phyloP scores from a whole-genome alignment of 2,113 vertebrate genomes.

The Lophotis ruficrista region DNA sequence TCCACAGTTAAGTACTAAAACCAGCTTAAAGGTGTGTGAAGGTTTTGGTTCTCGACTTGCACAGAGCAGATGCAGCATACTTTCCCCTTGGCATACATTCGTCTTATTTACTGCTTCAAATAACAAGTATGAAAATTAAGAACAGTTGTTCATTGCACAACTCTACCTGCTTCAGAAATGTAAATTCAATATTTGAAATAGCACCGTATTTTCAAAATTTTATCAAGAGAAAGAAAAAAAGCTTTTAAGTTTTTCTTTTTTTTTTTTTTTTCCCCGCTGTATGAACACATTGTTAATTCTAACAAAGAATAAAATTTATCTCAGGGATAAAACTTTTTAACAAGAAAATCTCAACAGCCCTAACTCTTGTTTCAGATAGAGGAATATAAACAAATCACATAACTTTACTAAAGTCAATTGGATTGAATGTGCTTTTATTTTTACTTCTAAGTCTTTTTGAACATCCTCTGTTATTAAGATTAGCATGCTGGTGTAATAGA shows the following conservation, averaged over 20 bases:
- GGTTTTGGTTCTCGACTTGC: neutral
- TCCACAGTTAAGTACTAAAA: neutral
- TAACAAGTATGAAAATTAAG: neutral
- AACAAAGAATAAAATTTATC: neutral
- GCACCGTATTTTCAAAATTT: neutral
- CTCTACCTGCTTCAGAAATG: neutral
- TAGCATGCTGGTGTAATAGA: neutral
- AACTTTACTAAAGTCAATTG: neutral
- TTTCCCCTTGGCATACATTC: neutral
- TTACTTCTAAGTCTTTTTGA: too few species aligned
- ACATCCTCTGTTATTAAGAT: neutral
- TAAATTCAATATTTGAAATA: neutral
- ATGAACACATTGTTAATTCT: neutral
- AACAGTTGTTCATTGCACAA: neutral
- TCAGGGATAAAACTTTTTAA: neutral
- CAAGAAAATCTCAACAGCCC: neutral
- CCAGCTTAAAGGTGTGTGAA: neutral
- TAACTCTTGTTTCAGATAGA: neutral
- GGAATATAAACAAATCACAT: neutral
- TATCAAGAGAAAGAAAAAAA: neutral
- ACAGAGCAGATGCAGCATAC: neutral
- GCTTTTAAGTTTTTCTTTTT: rapidly evolving
- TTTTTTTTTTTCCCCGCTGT: too few species aligned
- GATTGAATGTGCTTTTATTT: too few species aligned
- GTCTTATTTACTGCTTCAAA: neutral